Evolutionary conservation across 2,797 vertebrate species (phyloP).

Genomic region (Cephalopachus bancanus): DNA sequence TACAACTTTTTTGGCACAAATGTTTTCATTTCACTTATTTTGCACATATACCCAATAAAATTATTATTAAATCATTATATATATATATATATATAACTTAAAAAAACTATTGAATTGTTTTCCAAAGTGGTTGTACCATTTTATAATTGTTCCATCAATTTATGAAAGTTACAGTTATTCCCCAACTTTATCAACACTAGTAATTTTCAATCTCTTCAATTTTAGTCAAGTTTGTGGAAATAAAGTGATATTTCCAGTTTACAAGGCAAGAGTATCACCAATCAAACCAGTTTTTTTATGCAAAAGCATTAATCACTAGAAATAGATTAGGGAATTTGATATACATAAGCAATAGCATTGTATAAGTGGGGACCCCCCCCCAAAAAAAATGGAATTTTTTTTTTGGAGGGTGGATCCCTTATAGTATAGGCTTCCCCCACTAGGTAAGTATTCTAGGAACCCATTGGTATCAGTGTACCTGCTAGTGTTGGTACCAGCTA

Average conservation of each 20-base stretch:
- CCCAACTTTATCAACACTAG: not conserved
- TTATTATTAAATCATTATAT: not conserved
- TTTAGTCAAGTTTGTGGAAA: not conserved
- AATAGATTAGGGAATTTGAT: not conserved
- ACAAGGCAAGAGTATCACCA: not conserved
- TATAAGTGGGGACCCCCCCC: too few species aligned
- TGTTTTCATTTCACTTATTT: not conserved
- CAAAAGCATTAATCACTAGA: slow-evolving; percentile 26
- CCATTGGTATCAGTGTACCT: too few species aligned
- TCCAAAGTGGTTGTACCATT: too few species aligned
- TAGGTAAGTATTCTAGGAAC: too few species aligned
- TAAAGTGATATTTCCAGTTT: not conserved
- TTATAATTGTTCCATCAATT: not conserved
- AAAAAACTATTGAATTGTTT: not conserved
- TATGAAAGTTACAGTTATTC: not conserved
- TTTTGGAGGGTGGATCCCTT: too few species aligned
- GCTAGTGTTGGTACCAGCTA: too few species aligned
- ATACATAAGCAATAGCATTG: not conserved
- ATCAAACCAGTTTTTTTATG: not conserved
- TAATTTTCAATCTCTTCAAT: slow-evolving; percentile 15
- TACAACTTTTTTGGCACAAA: not conserved
- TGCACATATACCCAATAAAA: not conserved
- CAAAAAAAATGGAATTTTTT: too few species aligned
- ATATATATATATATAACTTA: not conserved
- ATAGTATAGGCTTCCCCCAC: too few species aligned